phyloP scores from a whole-genome alignment of 2,888 invertebrate genomes.

The Gandaritis pyraliata region DNA sequence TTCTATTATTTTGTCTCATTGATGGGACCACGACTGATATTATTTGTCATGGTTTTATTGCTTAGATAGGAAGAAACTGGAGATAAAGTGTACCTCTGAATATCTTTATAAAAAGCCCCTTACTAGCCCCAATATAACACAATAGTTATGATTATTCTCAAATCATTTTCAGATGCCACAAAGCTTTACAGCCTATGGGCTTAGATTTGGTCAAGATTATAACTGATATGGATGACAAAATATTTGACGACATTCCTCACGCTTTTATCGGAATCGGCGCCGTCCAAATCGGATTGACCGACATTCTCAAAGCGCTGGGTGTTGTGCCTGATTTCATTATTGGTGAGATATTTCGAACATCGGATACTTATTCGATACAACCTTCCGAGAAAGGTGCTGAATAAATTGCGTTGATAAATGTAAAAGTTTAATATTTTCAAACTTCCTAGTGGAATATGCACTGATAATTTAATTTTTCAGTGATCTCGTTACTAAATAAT shows the following conservation, averaged over 20 bases:
- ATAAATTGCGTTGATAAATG: no score
- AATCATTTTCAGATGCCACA: slow-evolving; percentile 73
- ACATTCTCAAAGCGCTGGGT: slow-evolving; percentile 85
- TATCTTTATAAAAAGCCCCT: no score
- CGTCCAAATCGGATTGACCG: slow-evolving; percentile 86
- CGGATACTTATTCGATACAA: slow-evolving; percentile 9
- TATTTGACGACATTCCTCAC: slow-evolving; percentile 87
- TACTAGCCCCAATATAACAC: background rate
- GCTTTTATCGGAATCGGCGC: slow-evolving; percentile 91
- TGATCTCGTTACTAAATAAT: no score
- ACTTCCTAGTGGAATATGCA: no score
- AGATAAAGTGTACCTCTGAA: no score
- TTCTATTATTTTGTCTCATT: no score
- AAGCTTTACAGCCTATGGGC: slow-evolving; percentile 83
- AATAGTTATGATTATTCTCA: background rate
- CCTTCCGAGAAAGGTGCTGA: no score
- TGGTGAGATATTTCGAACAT: slow-evolving; percentile 75
- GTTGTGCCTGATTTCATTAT: slow-evolving; percentile 90
- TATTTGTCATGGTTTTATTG: no score
- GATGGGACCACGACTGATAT: no score
- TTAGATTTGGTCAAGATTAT: slow-evolving; percentile 86
- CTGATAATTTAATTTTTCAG: no score
- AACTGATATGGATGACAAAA: slow-evolving; percentile 84
- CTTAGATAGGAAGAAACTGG: no score
- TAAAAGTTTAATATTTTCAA: no score